A percentile compares a stretch with the other conserved stretches of the same genome.
Conservation (phyloP, 2,888 invertebrate species). For the Lasioglossum pauxillum region DNA sequence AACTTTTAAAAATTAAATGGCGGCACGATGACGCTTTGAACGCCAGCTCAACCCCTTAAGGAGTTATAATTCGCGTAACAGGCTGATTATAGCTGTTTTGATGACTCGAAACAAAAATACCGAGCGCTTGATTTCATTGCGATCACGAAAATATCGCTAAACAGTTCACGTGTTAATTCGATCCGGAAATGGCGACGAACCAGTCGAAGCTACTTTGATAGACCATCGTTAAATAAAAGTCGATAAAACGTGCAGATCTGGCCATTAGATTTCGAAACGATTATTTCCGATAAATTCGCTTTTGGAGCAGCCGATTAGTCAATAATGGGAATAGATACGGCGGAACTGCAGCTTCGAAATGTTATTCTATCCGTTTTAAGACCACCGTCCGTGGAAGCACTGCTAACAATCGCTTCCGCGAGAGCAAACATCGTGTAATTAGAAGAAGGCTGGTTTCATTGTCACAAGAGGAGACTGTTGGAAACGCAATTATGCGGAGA, state of each 20-base stretch:
- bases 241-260: too few relatives aligned
- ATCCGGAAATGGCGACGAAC: neutral
- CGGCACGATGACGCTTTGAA: neutral
- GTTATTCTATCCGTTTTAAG: neutral
- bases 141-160: neutral
- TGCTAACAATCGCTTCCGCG: neutral
- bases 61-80: neutral
- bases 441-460: slow-evolving; percentile 31
- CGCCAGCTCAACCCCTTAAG: neutral
- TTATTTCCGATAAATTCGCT: neutral
- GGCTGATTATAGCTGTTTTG: too few relatives aligned
- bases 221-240: neutral
- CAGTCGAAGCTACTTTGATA: neutral
- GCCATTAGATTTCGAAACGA: neutral
- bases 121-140: neutral
- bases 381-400: neutral
- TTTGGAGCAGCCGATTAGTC: neutral
- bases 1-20: neutral
- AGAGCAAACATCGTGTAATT: slow-evolving; percentile 45
- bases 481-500: slow-evolving; percentile 73
- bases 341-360: neutral
- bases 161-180: neutral
- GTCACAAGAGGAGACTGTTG: slow-evolving; percentile 40
- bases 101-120: too few relatives aligned
- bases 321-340: neutral